Percentiles rank a stretch among this genome's conserved stretches.
Evolutionary conservation across 2,888 invertebrate genomes (phyloP).

Genomic region (Therioaphis trifolii): DNA sequence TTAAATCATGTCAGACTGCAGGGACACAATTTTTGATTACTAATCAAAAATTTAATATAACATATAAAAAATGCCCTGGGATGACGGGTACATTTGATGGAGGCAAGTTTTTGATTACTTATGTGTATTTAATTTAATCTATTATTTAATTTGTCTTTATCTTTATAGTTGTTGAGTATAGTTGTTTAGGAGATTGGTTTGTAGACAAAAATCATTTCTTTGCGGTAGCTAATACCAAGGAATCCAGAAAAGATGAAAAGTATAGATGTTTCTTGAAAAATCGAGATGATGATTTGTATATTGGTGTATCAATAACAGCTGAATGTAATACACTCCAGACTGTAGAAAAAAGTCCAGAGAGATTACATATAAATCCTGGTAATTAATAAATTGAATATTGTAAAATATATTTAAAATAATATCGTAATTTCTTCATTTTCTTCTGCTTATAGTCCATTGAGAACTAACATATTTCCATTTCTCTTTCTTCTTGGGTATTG

Average conservation of each 20-base stretch:
- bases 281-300: constrained; percentile 90
- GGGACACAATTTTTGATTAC: constrained; percentile 95
- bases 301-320: constrained; percentile 93
- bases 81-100: constrained; percentile 92
- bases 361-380: constrained; percentile 86
- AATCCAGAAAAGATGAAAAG: constrained; percentile 93
- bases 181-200: constrained; percentile 95
- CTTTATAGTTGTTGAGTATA: constrained; percentile 82
- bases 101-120: constrained; percentile 70
- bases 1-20: constrained; percentile 93
- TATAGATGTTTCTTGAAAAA: constrained; percentile 94
- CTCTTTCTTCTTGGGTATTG: too few species aligned
- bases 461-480: too few species aligned
- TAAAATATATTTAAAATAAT: too few species aligned
- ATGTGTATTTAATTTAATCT: not conserved
- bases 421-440: too few species aligned
- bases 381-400: constrained; percentile 65
- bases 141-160: constrained; percentile 16
- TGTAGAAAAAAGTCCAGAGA: constrained; percentile 91
- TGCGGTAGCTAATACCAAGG: constrained; percentile 96
- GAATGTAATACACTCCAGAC: constrained; percentile 93
- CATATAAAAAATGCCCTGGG: constrained; percentile 88
- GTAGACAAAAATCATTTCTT: constrained; percentile 96
- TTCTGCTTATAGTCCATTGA: too few species aligned
- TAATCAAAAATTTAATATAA: constrained; percentile 96